Evolutionary conservation across 2,113 vertebrate genomes (phyloP).

Genomic region (Serinus canaria): DNA sequence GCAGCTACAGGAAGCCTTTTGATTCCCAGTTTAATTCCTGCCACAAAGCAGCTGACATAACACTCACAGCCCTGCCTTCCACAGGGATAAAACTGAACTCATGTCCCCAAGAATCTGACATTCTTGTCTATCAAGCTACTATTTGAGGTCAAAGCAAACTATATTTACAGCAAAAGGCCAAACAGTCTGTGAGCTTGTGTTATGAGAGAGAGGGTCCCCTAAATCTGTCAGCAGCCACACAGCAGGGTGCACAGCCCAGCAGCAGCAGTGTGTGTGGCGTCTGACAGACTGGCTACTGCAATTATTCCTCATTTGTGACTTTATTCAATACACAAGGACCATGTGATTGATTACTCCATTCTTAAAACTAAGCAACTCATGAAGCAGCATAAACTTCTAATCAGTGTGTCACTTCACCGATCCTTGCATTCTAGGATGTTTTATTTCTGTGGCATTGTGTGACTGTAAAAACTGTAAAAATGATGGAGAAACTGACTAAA

Average conservation of each 20-base stretch:
- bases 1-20: background rate
- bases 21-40: background rate
- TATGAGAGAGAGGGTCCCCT: background rate
- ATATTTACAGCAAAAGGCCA: background rate
- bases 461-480: background rate
- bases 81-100: background rate
- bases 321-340: background rate
- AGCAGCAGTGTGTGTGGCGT: background rate
- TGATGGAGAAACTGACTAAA: background rate
- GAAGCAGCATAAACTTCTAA: background rate
- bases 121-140: background rate
- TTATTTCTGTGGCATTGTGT: background rate
- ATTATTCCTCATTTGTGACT: background rate
- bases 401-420: background rate
- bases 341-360: constrained; percentile 4
- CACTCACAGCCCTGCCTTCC: background rate
- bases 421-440: background rate
- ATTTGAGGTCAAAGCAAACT: background rate
- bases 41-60: background rate
- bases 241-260: background rate
- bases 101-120: background rate
- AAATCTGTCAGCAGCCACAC: background rate
- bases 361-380: background rate
- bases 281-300: constrained; percentile 32
- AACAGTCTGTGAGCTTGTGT: background rate